Evolutionary conservation across 2,888 invertebrate species (phyloP), one percentile per base, ranked within the genome.

Genomic region (Druceiella hillmani): DNA sequence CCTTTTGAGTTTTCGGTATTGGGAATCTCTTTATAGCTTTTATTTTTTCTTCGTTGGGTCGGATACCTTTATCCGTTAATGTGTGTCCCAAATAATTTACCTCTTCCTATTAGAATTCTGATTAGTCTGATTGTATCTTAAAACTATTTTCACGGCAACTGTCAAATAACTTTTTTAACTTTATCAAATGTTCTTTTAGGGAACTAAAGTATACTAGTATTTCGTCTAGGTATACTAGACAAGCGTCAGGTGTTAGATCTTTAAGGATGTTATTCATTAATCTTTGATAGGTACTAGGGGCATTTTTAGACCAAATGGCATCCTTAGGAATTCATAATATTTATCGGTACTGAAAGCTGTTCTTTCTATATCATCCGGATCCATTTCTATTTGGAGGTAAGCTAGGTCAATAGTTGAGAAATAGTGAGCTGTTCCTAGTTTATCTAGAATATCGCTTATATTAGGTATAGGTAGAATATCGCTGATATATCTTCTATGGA

Each of bases 221-320:
- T 26, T 57, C 57, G 30, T 56, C 56, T 1, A 55, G 14, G 28
- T 56, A 57, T 1, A 52, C 51, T 1, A 52, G 17, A 22, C 52
- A 50, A 1, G 42, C 41, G 5, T 30, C 51, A 10, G 54, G 51
- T 5, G 45, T 41, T 40, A 58, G 32, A 0, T 53, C 52, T 20
- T 52, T 34, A 11, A 60, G 38, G 3, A 59, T 43, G 3, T 39
- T 30, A 33, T 59, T 54, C 53, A 60, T 54, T 12, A 55, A 11
- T 42, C 56, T 36, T 26, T 60, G 58, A 33, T 57, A 58, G 1
- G 53, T 54, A 13, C 50, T 49, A 0, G 56, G 56, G 4, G 55
- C n/a, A 15, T 52, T 55, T 48, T 55, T 2, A 56, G 14, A 3
- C 54, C 55, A 33, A 56, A 55, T 0, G 55, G 55, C 54, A 56